These are phyloP conservation scores for Sinelater perroti DNA, from an alignment of 2,888 invertebrate species.

Conservation along the genomic window DNA sequence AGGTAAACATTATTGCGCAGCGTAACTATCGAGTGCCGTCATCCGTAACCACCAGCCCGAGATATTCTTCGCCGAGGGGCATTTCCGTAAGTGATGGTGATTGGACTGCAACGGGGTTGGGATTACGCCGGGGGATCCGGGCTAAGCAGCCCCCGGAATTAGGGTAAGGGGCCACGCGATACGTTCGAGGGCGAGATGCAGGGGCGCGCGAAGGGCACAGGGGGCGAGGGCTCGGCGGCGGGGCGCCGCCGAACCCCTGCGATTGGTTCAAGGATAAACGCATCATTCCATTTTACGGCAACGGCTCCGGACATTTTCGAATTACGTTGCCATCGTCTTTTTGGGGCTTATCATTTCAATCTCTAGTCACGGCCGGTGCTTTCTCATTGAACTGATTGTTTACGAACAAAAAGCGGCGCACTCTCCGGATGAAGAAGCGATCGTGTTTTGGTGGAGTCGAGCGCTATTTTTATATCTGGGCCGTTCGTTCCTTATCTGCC, in stretches of 20 bases:
- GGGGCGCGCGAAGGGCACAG: no score
- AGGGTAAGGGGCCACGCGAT: slow-evolving; percentile 19
- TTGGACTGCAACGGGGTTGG: slow-evolving; percentile 46
- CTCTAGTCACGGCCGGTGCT: not conserved
- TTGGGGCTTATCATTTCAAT: not conserved
- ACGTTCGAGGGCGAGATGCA: slow-evolving; percentile 3
- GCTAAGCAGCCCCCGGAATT: slow-evolving; percentile 33
- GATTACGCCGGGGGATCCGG: slow-evolving; percentile 42
- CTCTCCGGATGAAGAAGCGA: not conserved
- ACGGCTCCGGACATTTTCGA: slow-evolving; percentile 42
- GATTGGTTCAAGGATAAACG: slow-evolving; percentile 45
- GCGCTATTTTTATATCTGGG: no score
- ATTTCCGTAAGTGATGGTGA: slow-evolving; percentile 49
- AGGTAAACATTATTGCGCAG: slow-evolving; percentile 30
- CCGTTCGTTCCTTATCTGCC: no score
- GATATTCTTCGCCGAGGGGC: slow-evolving; percentile 45
- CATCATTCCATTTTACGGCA: slow-evolving; percentile 41
- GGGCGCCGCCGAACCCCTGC: no score
- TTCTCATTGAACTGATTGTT: not conserved
- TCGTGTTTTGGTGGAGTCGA: no score
- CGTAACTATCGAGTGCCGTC: slow-evolving; percentile 38
- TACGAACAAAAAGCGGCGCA: not conserved
- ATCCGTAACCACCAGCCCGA: slow-evolving; percentile 47
- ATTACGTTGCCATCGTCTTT: slow-evolving; percentile 23
- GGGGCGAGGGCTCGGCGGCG: no score